Evolutionary conservation across 2,113 vertebrate species (phyloP).

Genomic region (Sander lucioperca): DNA sequence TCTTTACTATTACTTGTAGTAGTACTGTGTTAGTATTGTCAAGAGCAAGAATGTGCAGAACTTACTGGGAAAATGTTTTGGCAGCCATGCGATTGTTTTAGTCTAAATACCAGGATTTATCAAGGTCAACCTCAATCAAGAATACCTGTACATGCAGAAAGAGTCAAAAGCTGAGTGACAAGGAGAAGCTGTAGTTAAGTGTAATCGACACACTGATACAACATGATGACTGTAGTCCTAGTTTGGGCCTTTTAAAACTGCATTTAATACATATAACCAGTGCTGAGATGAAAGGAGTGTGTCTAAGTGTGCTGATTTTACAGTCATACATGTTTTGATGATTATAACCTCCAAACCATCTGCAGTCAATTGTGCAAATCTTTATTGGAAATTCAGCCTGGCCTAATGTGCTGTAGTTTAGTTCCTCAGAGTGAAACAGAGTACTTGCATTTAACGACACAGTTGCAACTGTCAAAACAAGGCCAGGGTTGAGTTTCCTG

Average conservation of each 20-base stretch:
- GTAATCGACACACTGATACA: conserved; percentile 64
- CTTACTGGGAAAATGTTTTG: neutral
- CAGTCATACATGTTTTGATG: neutral
- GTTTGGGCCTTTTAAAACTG: conserved; percentile 2
- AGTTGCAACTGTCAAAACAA: conserved; percentile 75
- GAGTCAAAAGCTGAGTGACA: conserved; percentile 2
- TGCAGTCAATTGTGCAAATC: neutral
- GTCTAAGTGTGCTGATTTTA: conserved; percentile 19
- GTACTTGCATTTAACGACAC: conserved; percentile 23
- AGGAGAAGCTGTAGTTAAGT: conserved; percentile 44
- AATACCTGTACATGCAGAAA: conserved; percentile 1
- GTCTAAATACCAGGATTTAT: conserved; percentile 5
- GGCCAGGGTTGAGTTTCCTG: conserved; percentile 62
- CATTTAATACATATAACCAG: neutral
- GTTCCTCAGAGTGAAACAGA: conserved; percentile 55
- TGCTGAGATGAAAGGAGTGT: neutral
- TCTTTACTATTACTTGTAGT: neutral
- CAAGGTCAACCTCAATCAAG: neutral
- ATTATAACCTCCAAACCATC: neutral
- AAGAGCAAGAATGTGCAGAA: neutral
- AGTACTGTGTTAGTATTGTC: neutral
- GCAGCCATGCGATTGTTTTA: conserved; percentile 4
- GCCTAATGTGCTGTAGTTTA: conserved; percentile 15
- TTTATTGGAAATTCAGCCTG: conserved; percentile 4
- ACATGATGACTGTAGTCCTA: conserved; percentile 53